These are phyloP conservation scores for Rhagoletis pomonella DNA, from an alignment of 1,140 invertebrate species.

Conservation along the genomic window DNA sequence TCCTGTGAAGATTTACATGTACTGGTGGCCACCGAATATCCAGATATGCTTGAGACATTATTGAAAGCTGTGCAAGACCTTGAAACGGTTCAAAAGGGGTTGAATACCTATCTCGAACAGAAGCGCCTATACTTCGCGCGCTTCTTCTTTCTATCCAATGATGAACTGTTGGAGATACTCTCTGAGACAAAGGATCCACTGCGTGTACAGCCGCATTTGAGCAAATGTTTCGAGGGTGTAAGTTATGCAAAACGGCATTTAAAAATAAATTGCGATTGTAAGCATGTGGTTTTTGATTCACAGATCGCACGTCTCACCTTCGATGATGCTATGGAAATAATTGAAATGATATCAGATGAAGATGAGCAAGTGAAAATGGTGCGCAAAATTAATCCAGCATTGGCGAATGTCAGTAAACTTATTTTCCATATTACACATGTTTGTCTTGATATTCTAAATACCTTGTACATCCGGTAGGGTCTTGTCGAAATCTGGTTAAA, in stretches of 20 bases:
- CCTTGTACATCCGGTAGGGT: constrained; percentile 76
- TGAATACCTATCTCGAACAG: constrained; percentile 98
- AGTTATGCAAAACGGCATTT: constrained; percentile 55
- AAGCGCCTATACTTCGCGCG: constrained; percentile 95
- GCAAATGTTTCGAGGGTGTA: constrained; percentile 96
- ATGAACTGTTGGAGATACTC: constrained; percentile 95
- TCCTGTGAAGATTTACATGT: constrained; percentile 83
- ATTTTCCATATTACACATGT: not conserved
- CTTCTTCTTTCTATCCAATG: constrained; percentile 98
- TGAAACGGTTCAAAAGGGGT: constrained; percentile 94
- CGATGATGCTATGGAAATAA: constrained; percentile 86
- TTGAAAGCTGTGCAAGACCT: constrained; percentile 81
- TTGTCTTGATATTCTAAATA: too few species aligned
- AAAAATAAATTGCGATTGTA: not conserved
- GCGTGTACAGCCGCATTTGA: constrained; percentile 94
- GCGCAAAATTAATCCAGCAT: constrained; percentile 87
- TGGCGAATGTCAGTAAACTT: constrained; percentile 84
- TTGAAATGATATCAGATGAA: constrained; percentile 92
- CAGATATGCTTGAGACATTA: constrained; percentile 84
- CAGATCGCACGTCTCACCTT: constrained; percentile 85
- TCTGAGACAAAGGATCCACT: constrained; percentile 95
- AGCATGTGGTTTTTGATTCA: not conserved
- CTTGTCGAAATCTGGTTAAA: constrained; percentile 96
- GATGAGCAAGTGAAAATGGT: constrained; percentile 89
- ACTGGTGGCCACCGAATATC: constrained; percentile 87